Percentiles rank a stretch among this genome's conserved stretches.
Conservation (phyloP, 1,140 invertebrate species). For the Parasteatoda tepidariorum region DNA sequence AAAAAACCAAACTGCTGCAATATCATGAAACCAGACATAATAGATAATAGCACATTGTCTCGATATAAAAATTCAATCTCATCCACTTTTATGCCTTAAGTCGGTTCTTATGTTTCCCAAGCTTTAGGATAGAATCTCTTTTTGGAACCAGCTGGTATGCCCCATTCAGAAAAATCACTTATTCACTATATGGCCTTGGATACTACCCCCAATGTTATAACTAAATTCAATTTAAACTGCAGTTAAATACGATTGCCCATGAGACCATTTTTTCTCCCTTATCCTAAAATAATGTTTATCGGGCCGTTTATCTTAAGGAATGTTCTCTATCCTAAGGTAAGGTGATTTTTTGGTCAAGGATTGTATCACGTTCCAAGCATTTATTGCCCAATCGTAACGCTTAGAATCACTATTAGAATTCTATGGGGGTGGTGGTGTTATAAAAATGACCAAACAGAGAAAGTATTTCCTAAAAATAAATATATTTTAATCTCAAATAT, state of each 20-base stretch:
- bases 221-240: not conserved
- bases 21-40: no score
- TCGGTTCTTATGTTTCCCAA: not conserved
- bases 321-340: not conserved
- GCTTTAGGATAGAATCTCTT: not conserved
- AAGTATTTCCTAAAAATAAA: no score
- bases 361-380: not conserved
- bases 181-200: not conserved
- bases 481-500: no score
- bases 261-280: not conserved
- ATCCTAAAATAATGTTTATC: not conserved
- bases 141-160: not conserved
- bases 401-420: no score
- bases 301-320: not conserved
- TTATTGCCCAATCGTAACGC: slow-evolving; percentile 16
- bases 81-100: not conserved
- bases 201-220: not conserved
- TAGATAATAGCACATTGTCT: no score
- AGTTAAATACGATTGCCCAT: not conserved
- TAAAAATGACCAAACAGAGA: no score
- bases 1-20: no score
- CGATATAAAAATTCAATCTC: not conserved
- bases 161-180: not conserved
- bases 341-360: not conserved
- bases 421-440: no score